Evolutionary conservation across 2,113 vertebrate species (phyloP), one percentile per base, ranked within the genome.

Genomic region (Vicugna pacos): DNA sequence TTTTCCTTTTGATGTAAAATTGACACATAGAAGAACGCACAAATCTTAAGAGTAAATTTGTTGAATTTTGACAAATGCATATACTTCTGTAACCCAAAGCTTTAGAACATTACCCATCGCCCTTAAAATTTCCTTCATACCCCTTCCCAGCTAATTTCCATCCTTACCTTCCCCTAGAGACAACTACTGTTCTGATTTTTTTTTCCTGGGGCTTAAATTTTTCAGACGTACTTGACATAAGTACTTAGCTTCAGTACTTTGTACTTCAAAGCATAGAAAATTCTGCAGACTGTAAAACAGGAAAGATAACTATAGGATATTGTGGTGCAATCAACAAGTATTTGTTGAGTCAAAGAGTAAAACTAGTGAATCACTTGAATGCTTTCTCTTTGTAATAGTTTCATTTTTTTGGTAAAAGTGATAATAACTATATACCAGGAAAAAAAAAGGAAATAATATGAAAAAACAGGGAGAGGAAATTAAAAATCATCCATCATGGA

Each of bases 251-350:
- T 80, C 52, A 72, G 7, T 52, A 22, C 42, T 76, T 93, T 91
- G 38, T 42, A 42, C 5, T 80, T 87, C 58, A 64, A 7, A 70
- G 38, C 24, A 76, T 32, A 60, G 42, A 89, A 92, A 89, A 95
- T 73, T 46, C 64, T 80, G 14, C 22, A 54, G 65, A n/a, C 58
- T 93, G 8, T 92, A 62, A 96, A 95, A 77, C 9, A 86, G 46
- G 69, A 96, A 46, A 82, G 67, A 65, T 50, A 79, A 87, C 22
- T 86, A 26, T 82, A 91, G 81, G 28, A 82, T 87, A 64, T 12
- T 70, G 20, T 46, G 80, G 10, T 50, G 16, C n/a, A 93, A 69
- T 86, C 73, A 93, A 72, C 60, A 94, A 94, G 90, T 96, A 93
- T 35, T 90, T 93, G 32, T 58, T 93, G 26, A 89, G 13, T 76